Evolutionary conservation across 2,113 vertebrate genomes (phyloP).

Genomic region (Synodontis membranacea): DNA sequence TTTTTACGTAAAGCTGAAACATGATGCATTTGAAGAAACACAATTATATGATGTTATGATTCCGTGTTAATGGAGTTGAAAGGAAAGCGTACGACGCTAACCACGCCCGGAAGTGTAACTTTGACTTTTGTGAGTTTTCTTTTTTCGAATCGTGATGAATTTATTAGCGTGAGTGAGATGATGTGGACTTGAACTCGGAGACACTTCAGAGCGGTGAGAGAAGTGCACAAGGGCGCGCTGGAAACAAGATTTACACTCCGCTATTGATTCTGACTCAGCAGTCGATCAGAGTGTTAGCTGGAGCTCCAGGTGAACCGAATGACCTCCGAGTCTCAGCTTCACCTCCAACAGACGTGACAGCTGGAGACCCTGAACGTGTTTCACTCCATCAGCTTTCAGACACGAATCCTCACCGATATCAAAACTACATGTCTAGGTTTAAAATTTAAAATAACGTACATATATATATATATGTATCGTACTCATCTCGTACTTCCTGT

Average conservation of each 20-base stretch:
- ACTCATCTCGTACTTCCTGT: too few species aligned
- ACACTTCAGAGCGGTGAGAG: not conserved
- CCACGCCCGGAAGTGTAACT: not conserved
- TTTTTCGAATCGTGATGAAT: not conserved
- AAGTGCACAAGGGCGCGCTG: not conserved
- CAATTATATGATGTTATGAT: not conserved
- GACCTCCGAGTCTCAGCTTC: not conserved
- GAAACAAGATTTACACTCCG: slow-evolving; percentile 15
- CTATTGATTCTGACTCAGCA: not conserved
- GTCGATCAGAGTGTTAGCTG: not conserved
- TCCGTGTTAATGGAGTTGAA: not conserved
- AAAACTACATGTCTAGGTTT: not conserved
- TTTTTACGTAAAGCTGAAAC: not conserved
- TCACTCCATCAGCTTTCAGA: not conserved
- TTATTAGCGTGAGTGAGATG: not conserved
- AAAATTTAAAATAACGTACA: too few species aligned
- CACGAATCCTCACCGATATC: not conserved
- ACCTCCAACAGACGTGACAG: not conserved
- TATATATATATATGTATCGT: too few species aligned
- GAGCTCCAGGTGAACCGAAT: not conserved
- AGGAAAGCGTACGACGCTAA: not conserved
- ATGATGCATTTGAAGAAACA: not conserved
- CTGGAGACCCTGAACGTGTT: not conserved
- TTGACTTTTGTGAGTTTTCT: not conserved
- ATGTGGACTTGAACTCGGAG: not conserved